These are phyloP conservation scores for Branchipolynoe longqiensis DNA, from an alignment of 2,888 invertebrate genomes.

Conservation along the genomic window DNA sequence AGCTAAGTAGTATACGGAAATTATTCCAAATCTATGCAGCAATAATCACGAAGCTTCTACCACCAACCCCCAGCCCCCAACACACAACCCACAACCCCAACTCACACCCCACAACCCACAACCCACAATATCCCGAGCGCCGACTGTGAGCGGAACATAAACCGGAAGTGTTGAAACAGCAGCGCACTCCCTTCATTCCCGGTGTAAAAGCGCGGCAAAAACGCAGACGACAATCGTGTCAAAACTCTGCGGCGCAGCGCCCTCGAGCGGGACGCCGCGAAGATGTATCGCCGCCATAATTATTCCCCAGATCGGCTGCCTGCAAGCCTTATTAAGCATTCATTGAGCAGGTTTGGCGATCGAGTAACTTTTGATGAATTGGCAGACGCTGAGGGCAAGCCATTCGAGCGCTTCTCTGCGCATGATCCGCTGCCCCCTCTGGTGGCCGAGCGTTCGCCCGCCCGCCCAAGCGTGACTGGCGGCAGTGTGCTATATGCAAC, in stretches of 20 bases:
- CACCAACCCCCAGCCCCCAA: too few relatives aligned
- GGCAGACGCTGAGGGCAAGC: neutral
- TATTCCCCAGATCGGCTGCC: constrained; percentile 24
- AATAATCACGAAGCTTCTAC: too few relatives aligned
- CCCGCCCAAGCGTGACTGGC: constrained; percentile 5
- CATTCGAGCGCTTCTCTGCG: neutral
- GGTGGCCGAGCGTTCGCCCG: neutral
- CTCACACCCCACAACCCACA: too few relatives aligned
- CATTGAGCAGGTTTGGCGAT: constrained; percentile 5
- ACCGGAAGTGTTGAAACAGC: too few relatives aligned
- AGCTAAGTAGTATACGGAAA: too few relatives aligned
- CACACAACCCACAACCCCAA: too few relatives aligned
- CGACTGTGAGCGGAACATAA: too few relatives aligned
- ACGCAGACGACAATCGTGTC: constrained; percentile 31
- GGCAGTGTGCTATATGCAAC: neutral
- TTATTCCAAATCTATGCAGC: too few relatives aligned
- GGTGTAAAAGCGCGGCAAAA: too few relatives aligned
- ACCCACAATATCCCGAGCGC: too few relatives aligned
- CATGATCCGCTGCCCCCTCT: neutral
- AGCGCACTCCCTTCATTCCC: too few relatives aligned
- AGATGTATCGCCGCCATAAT: constrained; percentile 40
- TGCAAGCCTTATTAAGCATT: constrained; percentile 36
- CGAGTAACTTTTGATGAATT: constrained; percentile 51
- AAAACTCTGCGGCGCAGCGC: constrained; percentile 11
- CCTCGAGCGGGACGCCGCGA: neutral